Percentiles rank a stretch among this genome's conserved stretches.
Conservation (phyloP, 1,140 invertebrate genomes). For the Eumeta japonica region DNA sequence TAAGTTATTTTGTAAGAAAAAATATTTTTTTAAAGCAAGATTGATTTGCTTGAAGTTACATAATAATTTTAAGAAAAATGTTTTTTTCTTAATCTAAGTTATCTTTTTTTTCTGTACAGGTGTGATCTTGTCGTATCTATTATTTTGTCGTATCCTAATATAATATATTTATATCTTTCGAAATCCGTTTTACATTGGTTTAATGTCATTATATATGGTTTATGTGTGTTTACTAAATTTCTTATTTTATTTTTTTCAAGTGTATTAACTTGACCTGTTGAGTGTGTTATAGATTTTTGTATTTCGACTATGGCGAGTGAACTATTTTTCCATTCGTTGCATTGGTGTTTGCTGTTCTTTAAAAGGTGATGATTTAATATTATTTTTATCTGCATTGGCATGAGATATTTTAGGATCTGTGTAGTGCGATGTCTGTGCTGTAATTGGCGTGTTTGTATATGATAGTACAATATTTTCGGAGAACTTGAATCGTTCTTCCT, state of each 20-base stretch:
- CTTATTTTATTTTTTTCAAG: neutral
- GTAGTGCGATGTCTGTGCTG: neutral
- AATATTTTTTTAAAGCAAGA: no score
- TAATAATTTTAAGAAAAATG: no score
- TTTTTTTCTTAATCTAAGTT: no score
- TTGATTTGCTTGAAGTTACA: no score
- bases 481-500: neutral
- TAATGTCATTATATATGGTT: neutral
- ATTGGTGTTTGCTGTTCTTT: neutral
- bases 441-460: neutral
- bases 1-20: no score
- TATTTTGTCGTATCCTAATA: neutral
- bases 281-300: neutral
- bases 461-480: neutral
- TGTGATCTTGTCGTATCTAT: neutral
- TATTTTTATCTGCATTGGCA: no score
- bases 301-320: no score
- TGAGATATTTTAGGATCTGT: no score
- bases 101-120: no score
- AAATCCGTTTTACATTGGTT: conserved; percentile 1
- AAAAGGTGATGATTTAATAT: neutral
- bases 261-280: neutral
- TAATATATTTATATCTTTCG: neutral
- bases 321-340: no score
- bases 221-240: neutral